These are phyloP conservation scores for Drosophila paulistorum DNA, from an alignment of 1,140 invertebrate genomes.

Conservation along the genomic window DNA sequence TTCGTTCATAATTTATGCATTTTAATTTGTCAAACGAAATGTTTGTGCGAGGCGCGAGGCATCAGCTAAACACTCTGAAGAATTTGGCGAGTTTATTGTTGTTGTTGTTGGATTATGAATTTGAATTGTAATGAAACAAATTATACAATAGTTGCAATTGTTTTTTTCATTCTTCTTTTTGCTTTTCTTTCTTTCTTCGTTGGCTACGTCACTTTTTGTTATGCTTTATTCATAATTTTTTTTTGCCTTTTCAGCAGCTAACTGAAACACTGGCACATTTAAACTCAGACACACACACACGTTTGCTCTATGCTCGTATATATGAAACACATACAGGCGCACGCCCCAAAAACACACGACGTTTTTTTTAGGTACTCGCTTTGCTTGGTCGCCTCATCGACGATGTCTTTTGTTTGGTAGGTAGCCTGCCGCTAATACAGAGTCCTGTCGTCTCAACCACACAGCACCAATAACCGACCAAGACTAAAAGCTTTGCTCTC, in stretches of 20 bases:
- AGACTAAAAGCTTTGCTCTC: slow-evolving; percentile 80
- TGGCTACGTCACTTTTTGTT: slow-evolving; percentile 23
- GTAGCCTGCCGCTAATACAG: slow-evolving; percentile 47
- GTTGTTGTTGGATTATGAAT: slow-evolving; percentile 19
- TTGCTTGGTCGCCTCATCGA: slow-evolving; percentile 40
- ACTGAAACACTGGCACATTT: slow-evolving; percentile 28
- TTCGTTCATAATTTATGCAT: slow-evolving; percentile 82
- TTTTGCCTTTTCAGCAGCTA: slow-evolving; percentile 28
- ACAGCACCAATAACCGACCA: slow-evolving; percentile 80
- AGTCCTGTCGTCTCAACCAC: slow-evolving; percentile 68
- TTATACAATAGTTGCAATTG: slow-evolving; percentile 16
- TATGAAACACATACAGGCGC: slow-evolving; percentile 5
- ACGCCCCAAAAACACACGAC: slow-evolving; percentile 36
- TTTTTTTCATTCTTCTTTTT: slow-evolving; percentile 13
- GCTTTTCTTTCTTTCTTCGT: slow-evolving; percentile 17
- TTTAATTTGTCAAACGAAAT: slow-evolving; percentile 78
- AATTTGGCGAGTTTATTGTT: not conserved
- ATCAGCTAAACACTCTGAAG: slow-evolving; percentile 11
- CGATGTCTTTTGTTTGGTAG: slow-evolving; percentile 33
- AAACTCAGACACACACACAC: slow-evolving; percentile 16
- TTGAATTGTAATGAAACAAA: slow-evolving; percentile 30
- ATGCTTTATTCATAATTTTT: slow-evolving; percentile 61
- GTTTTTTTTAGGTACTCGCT: slow-evolving; percentile 21
- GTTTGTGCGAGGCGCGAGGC: slow-evolving; percentile 7
- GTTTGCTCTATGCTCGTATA: not conserved